Evolutionary conservation across 2,888 invertebrate species (phyloP).

Genomic region (Campopleginae sp.): DNA sequence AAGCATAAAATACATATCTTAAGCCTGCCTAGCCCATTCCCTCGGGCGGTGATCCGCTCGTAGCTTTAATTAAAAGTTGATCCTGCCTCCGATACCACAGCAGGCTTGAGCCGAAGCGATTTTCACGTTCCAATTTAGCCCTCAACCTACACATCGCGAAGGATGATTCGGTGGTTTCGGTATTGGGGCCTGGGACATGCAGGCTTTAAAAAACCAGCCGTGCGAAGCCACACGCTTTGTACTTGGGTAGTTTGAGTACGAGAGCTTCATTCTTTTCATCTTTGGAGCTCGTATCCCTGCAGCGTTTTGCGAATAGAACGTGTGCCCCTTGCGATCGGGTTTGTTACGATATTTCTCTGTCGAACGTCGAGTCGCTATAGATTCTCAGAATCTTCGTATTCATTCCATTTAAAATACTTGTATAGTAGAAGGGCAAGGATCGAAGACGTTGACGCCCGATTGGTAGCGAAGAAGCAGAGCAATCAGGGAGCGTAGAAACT

Average conservation of each 20-base stretch:
- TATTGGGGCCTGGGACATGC: slow-evolving; percentile 34
- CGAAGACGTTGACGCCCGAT: not conserved
- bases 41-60: slow-evolving; percentile 72
- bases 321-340: not conserved
- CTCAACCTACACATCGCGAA: slow-evolving; percentile 31
- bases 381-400: not conserved
- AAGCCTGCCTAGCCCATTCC: slow-evolving; percentile 69
- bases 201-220: slow-evolving; percentile 26
- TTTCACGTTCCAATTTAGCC: slow-evolving; percentile 74
- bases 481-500: slow-evolving; percentile 16
- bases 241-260: not conserved
- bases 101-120: slow-evolving; percentile 72
- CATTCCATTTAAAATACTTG: not conserved
- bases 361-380: not conserved
- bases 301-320: not conserved
- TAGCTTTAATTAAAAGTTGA: slow-evolving; percentile 82
- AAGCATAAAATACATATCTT: slow-evolving; percentile 82
- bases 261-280: slow-evolving; percentile 47
- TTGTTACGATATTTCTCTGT: not conserved
- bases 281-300: not conserved
- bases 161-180: slow-evolving; percentile 74
- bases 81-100: slow-evolving; percentile 77
- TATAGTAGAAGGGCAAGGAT: not conserved
- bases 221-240: slow-evolving; percentile 8
- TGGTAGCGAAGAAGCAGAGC: not conserved